phyloP scores from a whole-genome alignment of 2,888 invertebrate genomes.

The Spodoptera littoralis region DNA sequence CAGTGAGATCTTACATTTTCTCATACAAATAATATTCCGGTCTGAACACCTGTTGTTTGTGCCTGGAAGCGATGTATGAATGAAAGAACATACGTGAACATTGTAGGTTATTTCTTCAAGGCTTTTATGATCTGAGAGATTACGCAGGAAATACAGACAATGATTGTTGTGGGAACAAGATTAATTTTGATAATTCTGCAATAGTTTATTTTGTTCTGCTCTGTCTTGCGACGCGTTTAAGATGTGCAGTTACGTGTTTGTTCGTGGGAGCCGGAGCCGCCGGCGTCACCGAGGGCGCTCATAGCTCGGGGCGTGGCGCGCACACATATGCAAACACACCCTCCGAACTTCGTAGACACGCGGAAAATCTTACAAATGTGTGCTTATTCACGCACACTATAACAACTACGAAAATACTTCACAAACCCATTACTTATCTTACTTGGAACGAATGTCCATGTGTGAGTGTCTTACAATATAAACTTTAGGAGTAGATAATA shows the following conservation, averaged over 20 bases:
- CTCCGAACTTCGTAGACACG: conserved; percentile 38
- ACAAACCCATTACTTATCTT: conserved; percentile 5
- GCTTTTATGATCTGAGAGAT: conserved; percentile 12
- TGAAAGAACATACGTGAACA: conserved; percentile 14
- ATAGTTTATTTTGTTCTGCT: conserved; percentile 4
- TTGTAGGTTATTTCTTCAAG: conserved; percentile 1
- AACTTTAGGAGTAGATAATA: conserved; percentile 40
- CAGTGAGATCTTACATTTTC: background rate
- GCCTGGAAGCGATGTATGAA: conserved; percentile 26
- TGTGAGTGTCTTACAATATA: conserved; percentile 22
- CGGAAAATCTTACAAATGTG: conserved; percentile 48
- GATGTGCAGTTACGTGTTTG: conserved; percentile 63
- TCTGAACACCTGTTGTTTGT: conserved; percentile 29
- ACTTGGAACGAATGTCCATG: no score
- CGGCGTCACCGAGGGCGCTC: conserved; percentile 77
- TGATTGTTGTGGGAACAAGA: background rate
- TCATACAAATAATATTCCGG: conserved; percentile 18
- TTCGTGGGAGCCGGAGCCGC: conserved; percentile 58
- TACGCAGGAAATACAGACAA: background rate
- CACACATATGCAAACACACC: conserved; percentile 62
- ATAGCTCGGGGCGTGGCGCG: conserved; percentile 80
- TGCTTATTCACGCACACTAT: conserved; percentile 18
- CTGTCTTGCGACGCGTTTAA: conserved; percentile 8
- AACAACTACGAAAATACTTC: conserved; percentile 14
- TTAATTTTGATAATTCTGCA: background rate